Evolutionary conservation across 2,888 invertebrate species (phyloP), one percentile per base, ranked within the genome.

Genomic region (Druceiella hillmani): DNA sequence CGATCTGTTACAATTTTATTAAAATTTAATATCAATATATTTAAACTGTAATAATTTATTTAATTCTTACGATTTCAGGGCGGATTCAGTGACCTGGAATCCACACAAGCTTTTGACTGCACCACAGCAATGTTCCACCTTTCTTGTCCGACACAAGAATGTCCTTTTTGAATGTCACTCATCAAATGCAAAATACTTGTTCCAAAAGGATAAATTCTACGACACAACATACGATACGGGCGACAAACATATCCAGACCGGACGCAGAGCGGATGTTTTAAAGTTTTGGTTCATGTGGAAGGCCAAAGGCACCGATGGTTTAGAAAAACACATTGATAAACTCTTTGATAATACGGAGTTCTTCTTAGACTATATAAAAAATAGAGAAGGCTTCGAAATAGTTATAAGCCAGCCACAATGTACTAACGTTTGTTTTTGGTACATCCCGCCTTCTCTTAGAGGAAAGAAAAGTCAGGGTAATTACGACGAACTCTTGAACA

Each of bases 261-360:
- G 97, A 0, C 77, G 98, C 1, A 79, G 93, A 50, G 95, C 92
- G 2, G 97, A 98, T 59, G 90, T 95, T 6, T 76, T 95, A 44
- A 98, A 98, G 63, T 87, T 97, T 60, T 98, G 97, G 97, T 84
- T 93, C 57, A 93, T 94, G 91, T 97, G 97, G 97, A 90, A 94
- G 55, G 92, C 95, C 3, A 95, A 95, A 63, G 89, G 90, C 1
- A 81, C 79, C 1, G 65, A 67, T 29, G 91, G 90, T 0, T 73
- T 90, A 17, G 84, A 85, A 51, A 74, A 75, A 37, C 90, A 90
- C 55, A 75, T 91, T 14, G 82, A 91, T 49, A 79, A 78, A 40
- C 72, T 89, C 0, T 88, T 90, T 55, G 80, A 83, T 40, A 81
- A 84, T 55, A 79, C 88, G 0, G 73, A 74, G 44, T 85, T 76